phyloP scores from a whole-genome alignment of 2,888 invertebrate species.

The Aspidiotus destructor region DNA sequence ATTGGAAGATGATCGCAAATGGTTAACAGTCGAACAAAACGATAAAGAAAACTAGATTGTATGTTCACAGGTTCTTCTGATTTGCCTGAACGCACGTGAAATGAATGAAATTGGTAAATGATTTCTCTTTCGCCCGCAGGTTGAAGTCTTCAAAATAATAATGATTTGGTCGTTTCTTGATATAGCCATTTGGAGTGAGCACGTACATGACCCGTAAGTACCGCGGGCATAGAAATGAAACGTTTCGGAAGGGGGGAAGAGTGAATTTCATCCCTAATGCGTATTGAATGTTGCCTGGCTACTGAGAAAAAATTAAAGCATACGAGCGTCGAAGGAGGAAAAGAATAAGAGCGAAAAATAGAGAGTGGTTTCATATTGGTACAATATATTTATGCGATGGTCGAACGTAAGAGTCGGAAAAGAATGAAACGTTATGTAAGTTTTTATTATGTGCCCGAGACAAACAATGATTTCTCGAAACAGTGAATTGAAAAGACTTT shows the following conservation, averaged over 20 bases:
- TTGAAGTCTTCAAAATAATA: too few relatives aligned
- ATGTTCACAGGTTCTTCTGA: too few relatives aligned
- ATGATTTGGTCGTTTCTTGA: too few relatives aligned
- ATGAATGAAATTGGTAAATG: too few relatives aligned
- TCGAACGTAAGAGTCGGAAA: constrained; percentile 7
- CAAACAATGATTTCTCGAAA: constrained; percentile 7
- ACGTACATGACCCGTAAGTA: too few relatives aligned
- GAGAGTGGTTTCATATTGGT: neutral
- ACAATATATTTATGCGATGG: neutral
- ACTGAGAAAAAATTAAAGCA: neutral
- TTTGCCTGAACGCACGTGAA: too few relatives aligned
- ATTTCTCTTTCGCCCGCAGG: too few relatives aligned
- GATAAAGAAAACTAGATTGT: too few relatives aligned
- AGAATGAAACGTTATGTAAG: constrained; percentile 11
- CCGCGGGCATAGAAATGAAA: too few relatives aligned
- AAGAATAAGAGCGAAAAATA: neutral
- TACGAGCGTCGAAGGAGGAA: neutral
- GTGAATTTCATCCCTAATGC: neutral
- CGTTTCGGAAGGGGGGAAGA: neutral
- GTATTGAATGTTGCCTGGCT: neutral
- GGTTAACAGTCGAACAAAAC: too few relatives aligned
- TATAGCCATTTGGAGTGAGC: too few relatives aligned
- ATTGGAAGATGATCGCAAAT: too few relatives aligned
- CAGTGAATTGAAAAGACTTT: constrained; percentile 9
- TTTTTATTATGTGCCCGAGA: constrained; percentile 11